These are phyloP conservation scores for Netelia melanura DNA, from an alignment of 2,888 invertebrate genomes.

Conservation along the genomic window DNA sequence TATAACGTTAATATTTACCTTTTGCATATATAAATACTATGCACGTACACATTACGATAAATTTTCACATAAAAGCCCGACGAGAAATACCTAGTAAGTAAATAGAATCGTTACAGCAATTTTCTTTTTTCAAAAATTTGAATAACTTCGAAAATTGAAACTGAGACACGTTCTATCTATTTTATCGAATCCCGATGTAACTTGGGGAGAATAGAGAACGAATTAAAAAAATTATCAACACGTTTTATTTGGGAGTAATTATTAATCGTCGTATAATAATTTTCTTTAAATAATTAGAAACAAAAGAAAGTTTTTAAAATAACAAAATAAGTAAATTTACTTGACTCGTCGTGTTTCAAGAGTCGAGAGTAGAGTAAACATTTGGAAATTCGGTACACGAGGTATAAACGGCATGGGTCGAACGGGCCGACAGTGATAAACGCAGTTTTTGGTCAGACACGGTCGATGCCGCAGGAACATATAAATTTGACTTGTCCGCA, in stretches of 20 bases:
- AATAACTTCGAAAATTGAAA: too few species aligned
- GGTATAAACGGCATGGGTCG: not conserved
- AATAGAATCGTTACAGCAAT: too few species aligned
- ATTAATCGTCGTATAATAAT: not conserved
- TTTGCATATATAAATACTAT: not conserved
- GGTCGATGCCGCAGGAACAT: not conserved
- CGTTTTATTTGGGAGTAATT: too few species aligned
- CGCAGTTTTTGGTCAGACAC: constrained; percentile 17
- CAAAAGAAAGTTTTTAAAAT: not conserved
- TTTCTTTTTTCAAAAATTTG: too few species aligned
- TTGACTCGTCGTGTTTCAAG: not conserved
- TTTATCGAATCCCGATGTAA: too few species aligned
- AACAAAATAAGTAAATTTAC: not conserved
- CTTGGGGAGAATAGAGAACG: too few species aligned
- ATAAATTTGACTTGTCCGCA: not conserved
- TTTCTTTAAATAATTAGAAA: not conserved
- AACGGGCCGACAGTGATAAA: constrained; percentile 33
- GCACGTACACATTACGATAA: not conserved
- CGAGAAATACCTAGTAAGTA: not conserved
- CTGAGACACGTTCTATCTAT: too few species aligned
- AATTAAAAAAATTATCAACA: too few species aligned
- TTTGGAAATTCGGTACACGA: not conserved
- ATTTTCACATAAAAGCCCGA: not conserved
- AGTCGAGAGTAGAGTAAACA: not conserved
- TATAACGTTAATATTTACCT: not conserved